A percentile compares a stretch with the other conserved stretches of the same genome.
Evolutionary conservation across 2,797 vertebrate species (phyloP).

Genomic region (Orientallactaga sibirica): DNA sequence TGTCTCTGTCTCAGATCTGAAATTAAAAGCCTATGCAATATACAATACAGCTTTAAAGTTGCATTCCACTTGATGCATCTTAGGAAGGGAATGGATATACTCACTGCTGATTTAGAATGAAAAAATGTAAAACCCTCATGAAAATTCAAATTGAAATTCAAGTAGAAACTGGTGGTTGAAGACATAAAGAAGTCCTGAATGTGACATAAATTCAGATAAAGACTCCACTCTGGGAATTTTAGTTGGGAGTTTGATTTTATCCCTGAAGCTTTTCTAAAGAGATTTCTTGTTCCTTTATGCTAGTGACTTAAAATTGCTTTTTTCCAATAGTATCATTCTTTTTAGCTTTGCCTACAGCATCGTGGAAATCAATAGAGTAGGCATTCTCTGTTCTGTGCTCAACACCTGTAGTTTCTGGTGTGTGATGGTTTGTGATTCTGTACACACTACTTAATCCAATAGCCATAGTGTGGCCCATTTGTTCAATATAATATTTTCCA

Average conservation of each 20-base stretch:
- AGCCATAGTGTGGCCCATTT: slow-evolving; percentile 57
- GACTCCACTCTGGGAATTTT: slow-evolving; percentile 37
- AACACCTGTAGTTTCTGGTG: slow-evolving; percentile 66
- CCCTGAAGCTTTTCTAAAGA: slow-evolving; percentile 66
- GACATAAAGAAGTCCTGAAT: slow-evolving; percentile 16
- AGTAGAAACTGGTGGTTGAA: not conserved
- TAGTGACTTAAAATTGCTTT: slow-evolving; percentile 53
- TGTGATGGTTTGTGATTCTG: slow-evolving; percentile 53
- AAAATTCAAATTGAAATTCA: slow-evolving; percentile 38
- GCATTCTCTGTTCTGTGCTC: slow-evolving; percentile 44
- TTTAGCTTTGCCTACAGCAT: slow-evolving; percentile 66
- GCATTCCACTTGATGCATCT: not conserved
- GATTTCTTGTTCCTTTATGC: slow-evolving; percentile 56
- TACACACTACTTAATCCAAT: slow-evolving; percentile 64
- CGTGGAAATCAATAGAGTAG: slow-evolving; percentile 73
- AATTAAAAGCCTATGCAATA: not conserved
- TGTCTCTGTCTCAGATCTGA: not conserved
- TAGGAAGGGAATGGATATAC: not conserved
- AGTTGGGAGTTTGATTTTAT: slow-evolving; percentile 58
- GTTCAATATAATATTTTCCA: slow-evolving; percentile 69
- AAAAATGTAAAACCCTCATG: not conserved
- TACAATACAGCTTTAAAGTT: not conserved
- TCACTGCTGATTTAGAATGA: slow-evolving; percentile 35
- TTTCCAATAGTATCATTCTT: slow-evolving; percentile 51
- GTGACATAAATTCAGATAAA: slow-evolving; percentile 43